Evolutionary conservation across 2,113 vertebrate genomes (phyloP), one percentile per base, ranked within the genome.

Genomic region (Phainopepla nitens): DNA sequence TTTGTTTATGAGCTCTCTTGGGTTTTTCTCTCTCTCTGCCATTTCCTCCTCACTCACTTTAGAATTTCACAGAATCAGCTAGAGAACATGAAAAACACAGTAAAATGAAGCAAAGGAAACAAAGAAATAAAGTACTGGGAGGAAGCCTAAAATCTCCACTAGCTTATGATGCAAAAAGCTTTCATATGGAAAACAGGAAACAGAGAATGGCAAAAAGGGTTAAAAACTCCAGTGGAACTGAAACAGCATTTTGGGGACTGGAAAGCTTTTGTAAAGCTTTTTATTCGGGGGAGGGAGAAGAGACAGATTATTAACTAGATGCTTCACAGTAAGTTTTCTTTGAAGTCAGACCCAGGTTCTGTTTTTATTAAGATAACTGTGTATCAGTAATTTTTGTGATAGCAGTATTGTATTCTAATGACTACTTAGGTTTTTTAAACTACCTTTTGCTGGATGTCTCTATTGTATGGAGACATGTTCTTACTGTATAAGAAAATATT

Each of bases 301-400:
- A 80, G 24, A 23, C 33, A 39, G 36, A 33, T 83, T 72, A 76
- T 75, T 73, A 73, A 73, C 33, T 89, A 5, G 50, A 15, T 70
- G 86, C 27, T 83, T 45, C 64, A 50, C 27, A 29, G 39, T 80
- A 47, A 27, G 29, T 75, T 81, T 92, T 60, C 56, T 89, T 82
- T 64, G 25, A 69, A 44, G 75, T 82, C 62, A 70, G 61, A 77
- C 75, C 39, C 62, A 79, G 54, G 33, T 73, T 87, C 66, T 84
- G 22, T 69, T 94, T 91, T 79, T 90, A 62, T 86, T 58, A 66
- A 86, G 53, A 51, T 90, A 31, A 70, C 29, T 82, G 36, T 44
- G 13, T 78, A 75, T 92, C 71, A 53, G 75, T 88, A 93, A 94
- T 56, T 66, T 93, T 60, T 90, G 87, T 73, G 95, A 87, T 82